Base-by-base conservation (phyloP, 2,113 vertebrate species). In the Megaleporinus macrocephalus region DNA sequence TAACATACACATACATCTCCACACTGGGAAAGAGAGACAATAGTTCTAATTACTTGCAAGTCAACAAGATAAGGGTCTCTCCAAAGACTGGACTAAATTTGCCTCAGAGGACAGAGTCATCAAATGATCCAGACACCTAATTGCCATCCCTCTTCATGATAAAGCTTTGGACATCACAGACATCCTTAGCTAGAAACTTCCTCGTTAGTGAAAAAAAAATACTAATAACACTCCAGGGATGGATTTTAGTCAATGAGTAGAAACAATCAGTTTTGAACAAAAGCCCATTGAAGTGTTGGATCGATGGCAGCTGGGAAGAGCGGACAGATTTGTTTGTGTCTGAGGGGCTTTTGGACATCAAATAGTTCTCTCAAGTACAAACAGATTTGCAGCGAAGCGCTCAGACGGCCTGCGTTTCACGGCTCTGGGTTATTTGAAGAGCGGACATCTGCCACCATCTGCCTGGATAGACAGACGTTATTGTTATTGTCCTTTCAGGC, bases 351-450 rank as follows among this genome's bases (percentile, higher is more conserved):
- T 75, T 78, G 53, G 53, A 73, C 73, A 77, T 81, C 47, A 79
- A 65, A 81, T 81, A 78, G 81, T 81, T 73, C 74, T 65, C 51
- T 79, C 44, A 76, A 66, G 72, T 22, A 75, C 47, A 84, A 78
- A 88, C 77, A 66, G 84, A 84, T 78, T 86, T 71, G 79, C 71
- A 86, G 80, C 73, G 72, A 71, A 73, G 53, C 63, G 41, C 61
- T 59, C 44, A 53, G 24, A 77, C n/a, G 15, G 49, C 41, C 78
- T 53, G 51, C 49, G 78, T 18, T 68, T 73, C 53, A 88, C 84
- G 65, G 80, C 73, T 22, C 59, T 71, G 80, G 29, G 85, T 89
- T 88, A 89, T 91, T 88, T 87, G 82, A 89, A 85, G 47, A 73
- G 78, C 72, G 86, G 83, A 82, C 80, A 85, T 83, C 83, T 88